Conservation (phyloP, 1,140 invertebrate species). For the Papilio xuthus region DNA sequence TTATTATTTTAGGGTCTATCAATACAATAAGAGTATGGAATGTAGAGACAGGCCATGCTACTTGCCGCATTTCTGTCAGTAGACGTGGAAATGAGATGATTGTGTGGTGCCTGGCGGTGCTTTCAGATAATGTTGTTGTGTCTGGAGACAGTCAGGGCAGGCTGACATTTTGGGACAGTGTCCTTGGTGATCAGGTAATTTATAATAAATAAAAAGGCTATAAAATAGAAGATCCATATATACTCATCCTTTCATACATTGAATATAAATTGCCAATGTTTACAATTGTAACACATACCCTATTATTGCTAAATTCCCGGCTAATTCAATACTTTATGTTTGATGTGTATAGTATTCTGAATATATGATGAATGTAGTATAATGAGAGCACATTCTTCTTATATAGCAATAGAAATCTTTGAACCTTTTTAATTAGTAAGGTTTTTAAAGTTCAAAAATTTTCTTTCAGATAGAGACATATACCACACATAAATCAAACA, state of each 20-base stretch:
- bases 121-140: constrained; percentile 91
- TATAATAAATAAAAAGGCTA: neutral
- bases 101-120: constrained; percentile 92
- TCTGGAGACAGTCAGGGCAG: constrained; percentile 94
- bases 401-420: too few relatives aligned
- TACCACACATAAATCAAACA: constrained; percentile 90
- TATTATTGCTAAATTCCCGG: too few relatives aligned
- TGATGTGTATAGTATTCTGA: too few relatives aligned
- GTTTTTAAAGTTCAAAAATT: constrained; percentile 10
- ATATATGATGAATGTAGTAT: too few relatives aligned
- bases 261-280: too few relatives aligned
- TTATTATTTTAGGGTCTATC: constrained; percentile 84
- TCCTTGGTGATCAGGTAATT: constrained; percentile 85
- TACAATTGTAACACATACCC: too few relatives aligned
- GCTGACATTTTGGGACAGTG: constrained; percentile 94
- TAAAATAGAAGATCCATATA: too few relatives aligned
- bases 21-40: constrained; percentile 95
- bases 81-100: constrained; percentile 87
- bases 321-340: too few relatives aligned
- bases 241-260: too few relatives aligned
- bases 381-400: too few relatives aligned
- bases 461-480: constrained; percentile 84
- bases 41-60: constrained; percentile 90
- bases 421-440: too few relatives aligned
- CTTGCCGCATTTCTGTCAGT: constrained; percentile 90